Evolutionary conservation across 1,140 invertebrate species (phyloP).

Genomic region (Drosophila varians): DNA sequence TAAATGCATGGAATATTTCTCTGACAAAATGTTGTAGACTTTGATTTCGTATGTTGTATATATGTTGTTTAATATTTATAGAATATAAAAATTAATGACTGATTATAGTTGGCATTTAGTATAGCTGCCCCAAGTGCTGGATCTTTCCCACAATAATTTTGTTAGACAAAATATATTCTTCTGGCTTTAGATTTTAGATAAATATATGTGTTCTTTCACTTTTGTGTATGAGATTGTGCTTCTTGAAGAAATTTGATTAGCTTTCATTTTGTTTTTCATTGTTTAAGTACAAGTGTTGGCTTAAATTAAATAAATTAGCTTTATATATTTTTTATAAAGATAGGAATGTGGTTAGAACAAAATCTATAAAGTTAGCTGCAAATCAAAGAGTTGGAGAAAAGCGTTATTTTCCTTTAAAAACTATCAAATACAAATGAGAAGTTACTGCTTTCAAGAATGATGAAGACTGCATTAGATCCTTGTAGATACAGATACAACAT

Average conservation of each 20-base stretch:
- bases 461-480: slow-evolving; percentile 9
- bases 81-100: slow-evolving; percentile 72
- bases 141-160: slow-evolving; percentile 55
- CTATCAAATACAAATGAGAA: slow-evolving; percentile 7
- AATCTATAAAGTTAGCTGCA: slow-evolving; percentile 10
- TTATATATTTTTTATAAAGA: slow-evolving; percentile 19
- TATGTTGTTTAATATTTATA: slow-evolving; percentile 56
- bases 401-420: slow-evolving; percentile 8
- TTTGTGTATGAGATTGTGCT: slow-evolving; percentile 52
- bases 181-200: slow-evolving; percentile 48
- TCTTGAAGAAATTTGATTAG: slow-evolving; percentile 79
- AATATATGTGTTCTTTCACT: slow-evolving; percentile 30
- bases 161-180: slow-evolving; percentile 78
- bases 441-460: slow-evolving; percentile 32
- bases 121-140: slow-evolving; percentile 46
- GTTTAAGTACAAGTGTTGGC: slow-evolving; percentile 61
- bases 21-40: slow-evolving; percentile 28
- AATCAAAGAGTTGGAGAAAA: slow-evolving; percentile 7
- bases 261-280: slow-evolving; percentile 30
- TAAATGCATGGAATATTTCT: slow-evolving; percentile 20
- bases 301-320: slow-evolving; percentile 35
- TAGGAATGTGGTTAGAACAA: slow-evolving; percentile 48
- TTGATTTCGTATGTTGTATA: slow-evolving; percentile 8
- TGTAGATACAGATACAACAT: slow-evolving; percentile 3
- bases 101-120: slow-evolving; percentile 48